These are phyloP conservation scores for Drosophila bipectinata DNA, from an alignment of 1,140 invertebrate genomes.

Conservation along the genomic window DNA sequence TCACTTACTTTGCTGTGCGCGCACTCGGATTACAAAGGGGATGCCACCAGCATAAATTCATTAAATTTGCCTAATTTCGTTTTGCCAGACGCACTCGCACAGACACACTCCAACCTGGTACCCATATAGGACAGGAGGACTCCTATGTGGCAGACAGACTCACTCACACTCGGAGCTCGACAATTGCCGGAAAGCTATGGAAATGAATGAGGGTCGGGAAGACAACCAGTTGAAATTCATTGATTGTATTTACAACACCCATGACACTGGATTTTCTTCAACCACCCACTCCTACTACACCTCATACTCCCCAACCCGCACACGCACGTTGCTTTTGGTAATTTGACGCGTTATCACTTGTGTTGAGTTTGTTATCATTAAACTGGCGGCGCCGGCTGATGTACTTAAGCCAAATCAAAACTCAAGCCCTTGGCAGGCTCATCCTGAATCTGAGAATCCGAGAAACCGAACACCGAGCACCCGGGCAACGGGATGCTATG, in stretches of 20 bases:
- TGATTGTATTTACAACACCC: constrained; percentile 80
- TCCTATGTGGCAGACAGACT: neutral
- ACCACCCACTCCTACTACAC: neutral
- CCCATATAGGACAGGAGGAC: constrained; percentile 5
- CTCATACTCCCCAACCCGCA: neutral
- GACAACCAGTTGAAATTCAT: constrained; percentile 82
- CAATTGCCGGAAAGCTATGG: constrained; percentile 44
- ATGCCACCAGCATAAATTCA: constrained; percentile 82
- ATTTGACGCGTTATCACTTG: constrained; percentile 83
- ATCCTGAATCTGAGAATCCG: constrained; percentile 3
- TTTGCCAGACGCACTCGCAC: constrained; percentile 55
- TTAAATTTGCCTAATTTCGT: constrained; percentile 82
- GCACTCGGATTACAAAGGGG: constrained; percentile 73
- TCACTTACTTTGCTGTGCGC: constrained; percentile 71
- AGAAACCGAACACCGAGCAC: constrained; percentile 23
- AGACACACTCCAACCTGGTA: constrained; percentile 4
- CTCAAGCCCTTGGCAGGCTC: constrained; percentile 26
- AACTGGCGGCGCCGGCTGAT: constrained; percentile 66
- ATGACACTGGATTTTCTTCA: constrained; percentile 26
- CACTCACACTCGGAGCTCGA: constrained; percentile 15
- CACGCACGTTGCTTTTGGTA: constrained; percentile 57
- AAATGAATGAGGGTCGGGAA: constrained; percentile 47
- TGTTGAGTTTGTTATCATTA: constrained; percentile 82
- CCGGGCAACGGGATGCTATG: neutral
- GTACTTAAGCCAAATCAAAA: constrained; percentile 77